phyloP scores from a whole-genome alignment of 2,113 vertebrate species.

The Aphyosemion australe region DNA sequence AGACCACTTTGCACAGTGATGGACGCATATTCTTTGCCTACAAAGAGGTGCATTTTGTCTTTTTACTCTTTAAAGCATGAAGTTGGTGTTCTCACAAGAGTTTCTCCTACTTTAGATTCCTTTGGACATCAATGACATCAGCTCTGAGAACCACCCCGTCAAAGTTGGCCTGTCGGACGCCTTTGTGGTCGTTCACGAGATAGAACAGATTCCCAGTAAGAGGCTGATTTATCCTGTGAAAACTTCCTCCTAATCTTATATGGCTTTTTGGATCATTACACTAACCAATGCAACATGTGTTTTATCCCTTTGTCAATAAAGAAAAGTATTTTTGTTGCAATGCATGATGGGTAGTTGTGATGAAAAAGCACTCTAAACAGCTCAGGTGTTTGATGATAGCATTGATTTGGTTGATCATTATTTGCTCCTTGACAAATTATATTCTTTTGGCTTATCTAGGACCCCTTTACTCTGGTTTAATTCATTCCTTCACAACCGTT shows the following conservation, averaged over 20 bases:
- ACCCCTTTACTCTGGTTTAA: too few species aligned
- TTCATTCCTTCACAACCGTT: too few species aligned
- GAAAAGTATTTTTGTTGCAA: too few species aligned
- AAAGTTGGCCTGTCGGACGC: constrained; percentile 96
- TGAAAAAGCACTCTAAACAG: not conserved
- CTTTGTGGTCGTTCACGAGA: constrained; percentile 92
- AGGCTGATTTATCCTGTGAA: constrained; percentile 18
- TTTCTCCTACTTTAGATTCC: constrained; percentile 83
- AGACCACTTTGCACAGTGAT: constrained; percentile 88
- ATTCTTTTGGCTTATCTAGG: too few species aligned
- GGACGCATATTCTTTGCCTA: constrained; percentile 94
- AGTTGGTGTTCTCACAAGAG: not conserved
- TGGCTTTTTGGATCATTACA: not conserved
- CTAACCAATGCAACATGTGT: too few species aligned
- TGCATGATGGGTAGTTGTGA: too few species aligned
- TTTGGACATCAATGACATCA: constrained; percentile 85
- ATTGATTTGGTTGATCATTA: too few species aligned
- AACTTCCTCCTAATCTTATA: not conserved
- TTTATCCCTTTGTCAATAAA: too few species aligned
- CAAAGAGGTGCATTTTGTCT: constrained; percentile 85
- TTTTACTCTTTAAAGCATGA: fast-evolving
- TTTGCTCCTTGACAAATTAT: too few species aligned
- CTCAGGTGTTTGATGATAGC: not conserved
- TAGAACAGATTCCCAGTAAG: constrained; percentile 95
- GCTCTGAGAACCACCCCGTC: constrained; percentile 89